Conservation (phyloP, 2,888 invertebrate genomes). For the Phrixothrix hirtus region DNA sequence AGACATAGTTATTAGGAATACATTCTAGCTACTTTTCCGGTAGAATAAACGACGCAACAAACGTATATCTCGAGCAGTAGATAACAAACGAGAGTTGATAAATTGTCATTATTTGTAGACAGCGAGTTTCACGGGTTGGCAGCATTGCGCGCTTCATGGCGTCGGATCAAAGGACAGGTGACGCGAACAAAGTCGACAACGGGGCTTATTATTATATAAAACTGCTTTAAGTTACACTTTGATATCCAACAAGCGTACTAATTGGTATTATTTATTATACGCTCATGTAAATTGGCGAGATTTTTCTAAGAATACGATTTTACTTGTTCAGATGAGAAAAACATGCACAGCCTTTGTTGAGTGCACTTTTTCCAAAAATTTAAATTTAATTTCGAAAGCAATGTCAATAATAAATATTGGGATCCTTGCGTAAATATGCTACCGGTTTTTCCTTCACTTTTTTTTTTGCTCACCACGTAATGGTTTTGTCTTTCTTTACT, state of each 20-base stretch:
- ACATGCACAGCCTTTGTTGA: no score
- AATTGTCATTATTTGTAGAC: constrained; percentile 52
- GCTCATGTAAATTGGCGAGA: constrained; percentile 23
- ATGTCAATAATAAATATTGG: constrained; percentile 34
- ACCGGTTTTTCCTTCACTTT: constrained; percentile 26
- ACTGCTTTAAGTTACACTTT: constrained; percentile 50
- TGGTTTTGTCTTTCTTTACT: constrained; percentile 12
- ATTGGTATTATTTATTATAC: constrained; percentile 50
- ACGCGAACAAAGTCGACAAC: constrained; percentile 51
- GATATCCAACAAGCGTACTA: constrained; percentile 48
- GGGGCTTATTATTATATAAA: constrained; percentile 50
- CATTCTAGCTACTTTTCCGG: constrained; percentile 23
- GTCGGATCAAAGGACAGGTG: constrained; percentile 50
- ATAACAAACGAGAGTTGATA: constrained; percentile 44
- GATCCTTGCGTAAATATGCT: constrained; percentile 34
- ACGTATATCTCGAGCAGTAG: constrained; percentile 19
- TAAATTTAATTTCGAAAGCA: constrained; percentile 28
- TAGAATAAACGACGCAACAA: constrained; percentile 26
- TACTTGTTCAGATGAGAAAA: not conserved
- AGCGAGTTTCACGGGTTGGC: constrained; percentile 38
- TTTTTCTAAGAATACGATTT: constrained; percentile 20
- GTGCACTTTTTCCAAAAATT: constrained; percentile 16
- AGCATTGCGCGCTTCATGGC: constrained; percentile 47
- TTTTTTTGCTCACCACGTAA: constrained; percentile 5
- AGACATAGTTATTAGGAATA: constrained; percentile 9